Conservation (phyloP, 2,113 vertebrate species). For the Oryctolagus cuniculus region mOryCun1.1 NC_091432.1:4389501-4390000, state of each 20-base stretch:
- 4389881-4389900: background rate
- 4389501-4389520: slow-evolving; percentile 88
- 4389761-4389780: slow-evolving; percentile 64
- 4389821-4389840: slow-evolving; percentile 76
- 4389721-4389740: slow-evolving; percentile 83
- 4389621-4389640: slow-evolving; percentile 69
- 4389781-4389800: slow-evolving; percentile 57
- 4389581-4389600: background rate
- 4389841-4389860: too few species aligned
- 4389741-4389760: slow-evolving; percentile 80
- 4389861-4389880: background rate
- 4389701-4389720: slow-evolving; percentile 84
- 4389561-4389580: background rate
- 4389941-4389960: background rate
- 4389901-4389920: background rate
- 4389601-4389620: slow-evolving; percentile 34
- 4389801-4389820: slow-evolving; percentile 72
- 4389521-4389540: slow-evolving; percentile 73
- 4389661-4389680: slow-evolving; percentile 80
- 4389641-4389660: slow-evolving; percentile 74
- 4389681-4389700: slow-evolving; percentile 86
- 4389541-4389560: slow-evolving; percentile 72
- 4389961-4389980: background rate
- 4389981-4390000: background rate
- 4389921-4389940: background rate